Evolutionary conservation across 2,113 vertebrate genomes (phyloP).

Genomic region (Neolamprologus kungweensis): DNA sequence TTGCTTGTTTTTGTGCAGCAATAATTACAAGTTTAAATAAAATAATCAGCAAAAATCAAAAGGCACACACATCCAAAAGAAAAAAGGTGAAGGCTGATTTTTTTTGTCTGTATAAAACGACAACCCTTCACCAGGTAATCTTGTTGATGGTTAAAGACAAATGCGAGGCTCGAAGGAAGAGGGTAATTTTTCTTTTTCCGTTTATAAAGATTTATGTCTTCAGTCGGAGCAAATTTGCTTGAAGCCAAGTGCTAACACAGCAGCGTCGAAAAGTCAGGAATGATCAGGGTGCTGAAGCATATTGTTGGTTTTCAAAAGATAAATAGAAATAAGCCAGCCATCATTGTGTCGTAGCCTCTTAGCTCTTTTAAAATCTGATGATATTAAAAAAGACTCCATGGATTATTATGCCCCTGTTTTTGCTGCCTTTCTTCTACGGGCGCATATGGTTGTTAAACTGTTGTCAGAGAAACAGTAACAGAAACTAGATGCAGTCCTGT

Average conservation of each 20-base stretch:
- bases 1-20: neutral
- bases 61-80: neutral
- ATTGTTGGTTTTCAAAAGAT: neutral
- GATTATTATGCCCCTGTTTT: neutral
- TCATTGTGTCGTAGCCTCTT: neutral
- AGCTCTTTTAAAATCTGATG: neutral
- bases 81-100: neutral
- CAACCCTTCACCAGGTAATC: neutral
- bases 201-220: neutral
- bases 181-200: neutral
- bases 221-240: neutral
- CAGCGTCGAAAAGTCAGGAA: neutral
- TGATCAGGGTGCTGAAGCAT: neutral
- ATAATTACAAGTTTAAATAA: neutral
- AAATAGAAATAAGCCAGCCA: neutral
- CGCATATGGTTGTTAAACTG: neutral
- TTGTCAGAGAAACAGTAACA: neutral
- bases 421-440: neutral
- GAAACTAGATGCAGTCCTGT: neutral
- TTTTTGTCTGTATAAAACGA: neutral
- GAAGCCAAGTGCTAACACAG: neutral
- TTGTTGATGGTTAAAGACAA: neutral
- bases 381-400: neutral
- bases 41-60: neutral
- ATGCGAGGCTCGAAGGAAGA: fast-evolving